A percentile compares a stretch with the other conserved stretches of the same genome.
Evolutionary conservation across 2,113 vertebrate species (phyloP).

Genomic region (Lanius collurio): DNA sequence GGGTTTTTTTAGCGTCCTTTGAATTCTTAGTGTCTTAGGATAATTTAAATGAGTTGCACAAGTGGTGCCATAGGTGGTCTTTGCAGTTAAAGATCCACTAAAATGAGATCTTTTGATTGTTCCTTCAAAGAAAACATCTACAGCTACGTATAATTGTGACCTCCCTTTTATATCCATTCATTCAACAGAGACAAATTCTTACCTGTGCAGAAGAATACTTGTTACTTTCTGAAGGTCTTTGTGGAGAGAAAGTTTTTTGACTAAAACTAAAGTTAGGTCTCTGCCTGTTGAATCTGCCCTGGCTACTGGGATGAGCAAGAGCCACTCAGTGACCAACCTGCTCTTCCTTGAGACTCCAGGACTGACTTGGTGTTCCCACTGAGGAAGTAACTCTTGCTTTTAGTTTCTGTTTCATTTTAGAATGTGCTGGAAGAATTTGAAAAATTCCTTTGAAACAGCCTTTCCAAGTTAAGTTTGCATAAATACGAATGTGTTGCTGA

Average conservation of each 20-base stretch:
- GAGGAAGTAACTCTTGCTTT: neutral
- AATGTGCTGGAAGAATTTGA: neutral
- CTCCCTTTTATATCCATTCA: neutral
- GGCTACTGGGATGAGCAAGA: neutral
- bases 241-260: neutral
- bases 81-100: neutral
- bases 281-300: neutral
- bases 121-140: neutral
- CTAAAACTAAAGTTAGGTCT: neutral
- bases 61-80: neutral
- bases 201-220: neutral
- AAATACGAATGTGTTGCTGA: neutral
- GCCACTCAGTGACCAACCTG: neutral
- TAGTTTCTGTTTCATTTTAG: neutral
- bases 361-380: accelerated
- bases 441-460: neutral
- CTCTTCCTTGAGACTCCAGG: accelerated
- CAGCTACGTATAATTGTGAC: accelerated
- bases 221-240: neutral
- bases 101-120: neutral
- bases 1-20: neutral
- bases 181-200: neutral
- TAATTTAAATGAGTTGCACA: neutral
- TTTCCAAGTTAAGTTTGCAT: neutral
- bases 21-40: neutral